A percentile compares a stretch with the other conserved stretches of the same genome.
Conservation (phyloP, 2,113 vertebrate genomes). For the Phylloscopus trochilus region DNA sequence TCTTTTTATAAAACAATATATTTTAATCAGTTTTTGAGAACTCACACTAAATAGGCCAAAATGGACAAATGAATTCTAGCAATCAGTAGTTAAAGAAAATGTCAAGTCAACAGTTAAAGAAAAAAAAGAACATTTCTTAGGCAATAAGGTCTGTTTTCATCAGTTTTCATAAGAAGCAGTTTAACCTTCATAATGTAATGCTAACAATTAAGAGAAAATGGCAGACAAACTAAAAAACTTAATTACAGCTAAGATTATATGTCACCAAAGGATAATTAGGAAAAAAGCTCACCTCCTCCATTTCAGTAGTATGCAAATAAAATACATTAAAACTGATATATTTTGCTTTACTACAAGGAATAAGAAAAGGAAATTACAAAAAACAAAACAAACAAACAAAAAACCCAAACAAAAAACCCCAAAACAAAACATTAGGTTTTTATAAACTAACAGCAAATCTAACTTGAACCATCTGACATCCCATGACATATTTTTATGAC, state of each 20-base stretch:
- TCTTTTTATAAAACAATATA: not conserved
- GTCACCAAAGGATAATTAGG: slow-evolving; percentile 41
- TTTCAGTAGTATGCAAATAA: slow-evolving; percentile 59
- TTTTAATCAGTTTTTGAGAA: not conserved
- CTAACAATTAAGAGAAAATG: not conserved
- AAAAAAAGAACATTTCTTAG: not conserved
- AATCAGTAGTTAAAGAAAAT: not conserved
- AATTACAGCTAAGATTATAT: slow-evolving; percentile 25
- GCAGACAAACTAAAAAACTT: not conserved
- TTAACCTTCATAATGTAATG: not conserved
- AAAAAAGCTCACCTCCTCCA: not conserved
- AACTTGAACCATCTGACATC: not conserved
- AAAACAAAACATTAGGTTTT: not conserved
- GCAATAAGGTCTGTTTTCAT: not conserved
- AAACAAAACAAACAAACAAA: slow-evolving; percentile 8
- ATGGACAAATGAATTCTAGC: not conserved
- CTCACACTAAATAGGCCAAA: not conserved
- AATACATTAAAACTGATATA: slow-evolving; percentile 53
- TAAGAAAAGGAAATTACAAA: not conserved
- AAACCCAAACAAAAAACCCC: too few relatives aligned
- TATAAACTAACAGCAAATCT: not conserved
- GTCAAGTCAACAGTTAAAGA: not conserved
- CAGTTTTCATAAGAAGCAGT: not conserved
- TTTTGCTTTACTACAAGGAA: not conserved
- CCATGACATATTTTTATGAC: not conserved